Percentiles rank a stretch among this genome's conserved stretches.
These are phyloP conservation scores for Pachyuromys duprasi DNA, from an alignment of 2,797 vertebrate genomes.

Conservation along the genomic window DNA sequence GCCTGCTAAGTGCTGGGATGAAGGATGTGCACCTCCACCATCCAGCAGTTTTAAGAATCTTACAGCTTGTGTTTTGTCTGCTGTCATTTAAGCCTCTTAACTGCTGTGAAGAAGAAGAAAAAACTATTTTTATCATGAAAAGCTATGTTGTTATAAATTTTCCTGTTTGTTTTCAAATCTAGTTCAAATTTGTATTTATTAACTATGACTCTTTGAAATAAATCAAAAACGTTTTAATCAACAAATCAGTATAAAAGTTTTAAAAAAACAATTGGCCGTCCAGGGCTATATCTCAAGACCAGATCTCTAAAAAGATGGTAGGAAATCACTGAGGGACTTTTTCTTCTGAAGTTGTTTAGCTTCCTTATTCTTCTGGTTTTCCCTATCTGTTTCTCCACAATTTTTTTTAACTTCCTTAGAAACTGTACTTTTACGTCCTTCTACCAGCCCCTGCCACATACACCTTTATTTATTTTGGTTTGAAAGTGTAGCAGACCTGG, in stretches of 20 bases:
- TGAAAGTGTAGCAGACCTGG: not conserved
- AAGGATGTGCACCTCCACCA: no score
- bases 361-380: slow-evolving; percentile 18
- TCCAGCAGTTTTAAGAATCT: not conserved
- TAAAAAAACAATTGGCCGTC: not conserved
- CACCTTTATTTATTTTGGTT: not conserved
- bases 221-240: not conserved
- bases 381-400: not conserved
- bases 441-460: not conserved
- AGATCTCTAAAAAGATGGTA: not conserved
- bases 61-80: slow-evolving; percentile 11
- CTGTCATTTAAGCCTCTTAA: slow-evolving; percentile 33
- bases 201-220: not conserved
- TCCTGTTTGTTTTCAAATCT: not conserved
- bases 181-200: not conserved
- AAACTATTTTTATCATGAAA: not conserved
- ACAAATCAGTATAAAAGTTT: not conserved
- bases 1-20: no score
- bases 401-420: slow-evolving; percentile 11
- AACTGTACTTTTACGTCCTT: not conserved
- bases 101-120: not conserved
- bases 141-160: not conserved
- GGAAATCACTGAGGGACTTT: not conserved
- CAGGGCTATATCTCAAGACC: not conserved
- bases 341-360: not conserved